Percentiles rank a stretch among this genome's conserved stretches.
Conservation (phyloP, 2,113 vertebrate species). For the Ivindomyrus marchei region DNA sequence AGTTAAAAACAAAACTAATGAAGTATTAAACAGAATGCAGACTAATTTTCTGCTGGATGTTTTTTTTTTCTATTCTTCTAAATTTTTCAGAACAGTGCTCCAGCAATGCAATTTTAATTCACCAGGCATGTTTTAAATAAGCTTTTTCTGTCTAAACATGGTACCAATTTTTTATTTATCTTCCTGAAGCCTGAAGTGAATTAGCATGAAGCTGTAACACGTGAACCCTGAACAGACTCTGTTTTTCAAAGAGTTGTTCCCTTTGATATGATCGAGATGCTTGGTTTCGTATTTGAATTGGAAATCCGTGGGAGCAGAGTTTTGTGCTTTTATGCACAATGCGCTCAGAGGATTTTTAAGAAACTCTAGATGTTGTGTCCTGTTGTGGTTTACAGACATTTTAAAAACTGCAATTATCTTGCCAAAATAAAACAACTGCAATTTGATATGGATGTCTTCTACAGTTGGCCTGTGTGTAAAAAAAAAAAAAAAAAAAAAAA, state of each 20-base stretch:
- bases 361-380: neutral
- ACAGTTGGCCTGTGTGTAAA: neutral
- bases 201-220: neutral
- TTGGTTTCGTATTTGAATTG: neutral
- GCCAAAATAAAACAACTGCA: neutral
- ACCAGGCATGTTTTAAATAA: neutral
- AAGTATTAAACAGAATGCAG: slow-evolving; percentile 4
- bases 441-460: neutral
- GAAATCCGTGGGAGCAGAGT: neutral
- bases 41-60: neutral
- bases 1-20: neutral
- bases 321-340: neutral
- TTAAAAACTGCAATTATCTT: neutral
- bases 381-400: neutral
- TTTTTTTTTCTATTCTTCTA: neutral
- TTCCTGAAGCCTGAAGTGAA: neutral
- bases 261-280: neutral
- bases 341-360: neutral
- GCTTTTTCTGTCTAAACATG: neutral
- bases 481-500: neutral
- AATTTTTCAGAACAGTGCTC: neutral
- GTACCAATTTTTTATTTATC: neutral
- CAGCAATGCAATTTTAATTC: neutral
- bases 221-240: neutral
- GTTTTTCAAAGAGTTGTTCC: neutral